Evolutionary conservation across 2,797 vertebrate genomes (phyloP), one percentile per base, ranked within the genome.

Genomic region (Dallia pectoralis): DNA sequence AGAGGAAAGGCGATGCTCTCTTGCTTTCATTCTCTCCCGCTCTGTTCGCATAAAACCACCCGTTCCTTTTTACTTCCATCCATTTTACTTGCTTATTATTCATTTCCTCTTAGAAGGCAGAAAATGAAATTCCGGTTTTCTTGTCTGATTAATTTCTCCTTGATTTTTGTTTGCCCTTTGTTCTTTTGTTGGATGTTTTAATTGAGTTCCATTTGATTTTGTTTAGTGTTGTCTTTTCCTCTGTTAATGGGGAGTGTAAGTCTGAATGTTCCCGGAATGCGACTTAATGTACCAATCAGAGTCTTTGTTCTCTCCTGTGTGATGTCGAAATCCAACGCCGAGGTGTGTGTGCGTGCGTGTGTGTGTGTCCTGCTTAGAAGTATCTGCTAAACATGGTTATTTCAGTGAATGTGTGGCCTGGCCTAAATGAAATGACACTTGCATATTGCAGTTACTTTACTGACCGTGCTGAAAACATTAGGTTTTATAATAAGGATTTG

Each of bases 91-190:
- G 78, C 79, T 87, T 82, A 85, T 88, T 92, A 85, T 92, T 88
- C 89, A 90, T 94, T 93, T 94, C 92, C 92, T 82, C 82, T 87
- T 85, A 88, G 71, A 79, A 85, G 87, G 82, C 73, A 27, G 82
- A 84, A 89, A 73, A 86, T 91, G 80, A 88, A 88, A 83, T 71
- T 70, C 80, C 62, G 18, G 65, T 40, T 29, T n/a, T 51, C 49
- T 19, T 51, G 74, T 72, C 82, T 93, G 91, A 94, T 93, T 92
- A 86, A 93, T 69, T 82, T 36, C 33, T 40, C 36, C 87, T 83
- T 92, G 87, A 91, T 90, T 92, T 90, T 90, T 92, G 87, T 91
- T 91, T 92, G 84, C 69, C 64, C 30, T 64, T 82, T 89, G 90
- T 87, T 87, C 83, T 81, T 91, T 89, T 71, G 79, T 91, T 90